These are phyloP conservation scores for Grallaria varia DNA, from an alignment of 2,113 vertebrate species.

Conservation along the genomic window DNA sequence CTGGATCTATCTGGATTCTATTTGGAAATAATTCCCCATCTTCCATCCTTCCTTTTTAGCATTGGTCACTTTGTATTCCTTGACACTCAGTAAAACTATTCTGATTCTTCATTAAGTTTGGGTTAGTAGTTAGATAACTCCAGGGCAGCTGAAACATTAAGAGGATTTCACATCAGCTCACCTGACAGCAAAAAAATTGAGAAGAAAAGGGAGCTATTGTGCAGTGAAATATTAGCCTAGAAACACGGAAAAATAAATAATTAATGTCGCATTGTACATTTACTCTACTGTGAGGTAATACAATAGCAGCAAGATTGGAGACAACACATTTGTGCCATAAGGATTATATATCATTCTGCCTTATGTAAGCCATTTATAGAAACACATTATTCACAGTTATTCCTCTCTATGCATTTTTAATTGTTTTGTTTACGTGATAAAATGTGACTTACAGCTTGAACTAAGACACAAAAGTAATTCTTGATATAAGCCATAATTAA, in stretches of 20 bases:
- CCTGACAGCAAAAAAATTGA: background rate
- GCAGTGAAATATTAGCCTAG: background rate
- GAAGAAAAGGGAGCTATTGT: background rate
- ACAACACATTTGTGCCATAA: background rate
- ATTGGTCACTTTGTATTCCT: background rate
- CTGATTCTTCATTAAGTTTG: background rate
- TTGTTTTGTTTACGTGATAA: slow-evolving; percentile 36
- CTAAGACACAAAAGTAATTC: slow-evolving; percentile 5
- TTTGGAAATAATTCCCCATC: background rate
- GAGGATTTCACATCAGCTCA: background rate
- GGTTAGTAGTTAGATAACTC: background rate
- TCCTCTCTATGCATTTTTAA: slow-evolving; percentile 17
- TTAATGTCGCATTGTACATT: background rate
- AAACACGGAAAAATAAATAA: background rate
- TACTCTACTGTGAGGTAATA: background rate
- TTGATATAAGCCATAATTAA: slow-evolving; percentile 41
- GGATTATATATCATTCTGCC: background rate
- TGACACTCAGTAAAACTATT: background rate
- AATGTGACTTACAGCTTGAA: slow-evolving; percentile 6
- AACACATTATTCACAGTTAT: background rate
- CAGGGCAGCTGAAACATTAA: background rate
- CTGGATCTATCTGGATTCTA: background rate
- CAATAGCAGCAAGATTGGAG: background rate
- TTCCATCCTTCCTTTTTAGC: background rate
- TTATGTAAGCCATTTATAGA: background rate